phyloP scores from a whole-genome alignment of 2,113 vertebrate species.

The human region DNA sequence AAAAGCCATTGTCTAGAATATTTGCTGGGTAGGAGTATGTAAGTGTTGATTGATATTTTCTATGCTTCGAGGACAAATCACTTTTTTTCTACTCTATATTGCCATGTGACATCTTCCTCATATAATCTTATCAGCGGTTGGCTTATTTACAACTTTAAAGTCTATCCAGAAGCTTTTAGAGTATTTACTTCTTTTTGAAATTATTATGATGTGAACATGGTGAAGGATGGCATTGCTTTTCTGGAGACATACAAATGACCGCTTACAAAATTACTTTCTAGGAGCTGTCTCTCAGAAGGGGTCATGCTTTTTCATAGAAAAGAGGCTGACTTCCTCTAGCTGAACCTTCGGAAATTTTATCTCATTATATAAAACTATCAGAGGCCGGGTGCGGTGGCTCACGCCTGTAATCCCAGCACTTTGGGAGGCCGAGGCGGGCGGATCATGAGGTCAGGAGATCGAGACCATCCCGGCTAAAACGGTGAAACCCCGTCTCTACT shows the following conservation, averaged over 20 bases:
- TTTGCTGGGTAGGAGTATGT: not conserved
- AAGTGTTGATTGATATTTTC: not conserved
- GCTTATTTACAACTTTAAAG: not conserved
- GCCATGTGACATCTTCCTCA: not conserved
- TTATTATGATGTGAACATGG: not conserved
- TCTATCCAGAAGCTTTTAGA: not conserved
- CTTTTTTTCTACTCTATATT: not conserved
- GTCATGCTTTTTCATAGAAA: not conserved
- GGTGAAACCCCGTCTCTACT: too few relatives aligned
- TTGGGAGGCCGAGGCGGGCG: too few relatives aligned
- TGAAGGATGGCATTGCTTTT: conserved; percentile 18
- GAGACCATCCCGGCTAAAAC: too few relatives aligned
- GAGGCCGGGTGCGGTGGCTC: too few relatives aligned
- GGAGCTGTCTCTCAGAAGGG: conserved; percentile 2
- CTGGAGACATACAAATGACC: not conserved
- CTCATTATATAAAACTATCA: not conserved
- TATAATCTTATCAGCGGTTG: not conserved
- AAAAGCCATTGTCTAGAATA: not conserved
- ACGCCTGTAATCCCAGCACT: too few relatives aligned
- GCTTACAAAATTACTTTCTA: not conserved
- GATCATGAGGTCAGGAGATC: too few relatives aligned
- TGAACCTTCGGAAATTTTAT: conserved; percentile 8
- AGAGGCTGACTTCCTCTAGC: not conserved
- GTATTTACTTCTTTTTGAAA: conserved; percentile 14
- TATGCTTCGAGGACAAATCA: not conserved